phyloP scores from a whole-genome alignment of 1,140 invertebrate genomes.

The Drosophila pectinifera region DNA sequence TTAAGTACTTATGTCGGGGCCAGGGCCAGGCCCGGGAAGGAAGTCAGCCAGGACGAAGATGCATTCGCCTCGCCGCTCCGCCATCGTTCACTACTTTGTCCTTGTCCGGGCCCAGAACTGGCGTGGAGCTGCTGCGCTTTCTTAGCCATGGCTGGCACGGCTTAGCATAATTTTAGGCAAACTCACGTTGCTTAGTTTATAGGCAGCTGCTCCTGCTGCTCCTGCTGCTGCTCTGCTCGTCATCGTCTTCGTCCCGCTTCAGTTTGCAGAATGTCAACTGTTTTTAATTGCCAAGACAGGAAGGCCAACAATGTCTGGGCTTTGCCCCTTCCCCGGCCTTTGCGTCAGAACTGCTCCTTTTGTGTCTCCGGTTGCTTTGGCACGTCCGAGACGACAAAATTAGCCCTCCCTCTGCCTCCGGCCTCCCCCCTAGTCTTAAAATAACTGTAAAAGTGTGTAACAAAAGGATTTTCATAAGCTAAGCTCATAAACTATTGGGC shows the following conservation, averaged over 20 bases:
- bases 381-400: constrained; percentile 75
- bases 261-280: constrained; percentile 81
- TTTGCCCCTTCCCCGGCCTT: neutral
- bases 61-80: constrained; percentile 37
- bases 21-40: constrained; percentile 12
- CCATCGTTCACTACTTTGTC: constrained; percentile 55
- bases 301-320: constrained; percentile 62
- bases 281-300: constrained; percentile 75
- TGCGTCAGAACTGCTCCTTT: constrained; percentile 29
- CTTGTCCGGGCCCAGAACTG: constrained; percentile 29
- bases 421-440: constrained; percentile 46
- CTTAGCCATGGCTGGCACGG: constrained; percentile 59
- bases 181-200: constrained; percentile 82
- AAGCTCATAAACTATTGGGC: constrained; percentile 74
- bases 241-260: constrained; percentile 38
- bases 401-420: constrained; percentile 37
- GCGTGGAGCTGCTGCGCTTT: constrained; percentile 65
- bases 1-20: constrained; percentile 77
- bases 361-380: constrained; percentile 41
- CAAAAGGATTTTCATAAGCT: constrained; percentile 82
- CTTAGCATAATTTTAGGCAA: constrained; percentile 83
- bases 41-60: constrained; percentile 43
- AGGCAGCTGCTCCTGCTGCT: constrained; percentile 61
- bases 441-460: constrained; percentile 81
- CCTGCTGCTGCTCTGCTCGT: constrained; percentile 12